Percentiles rank a stretch among this genome's conserved stretches.
Conservation (phyloP, 2,113 vertebrate genomes). For the Etia nguti region DNA sequence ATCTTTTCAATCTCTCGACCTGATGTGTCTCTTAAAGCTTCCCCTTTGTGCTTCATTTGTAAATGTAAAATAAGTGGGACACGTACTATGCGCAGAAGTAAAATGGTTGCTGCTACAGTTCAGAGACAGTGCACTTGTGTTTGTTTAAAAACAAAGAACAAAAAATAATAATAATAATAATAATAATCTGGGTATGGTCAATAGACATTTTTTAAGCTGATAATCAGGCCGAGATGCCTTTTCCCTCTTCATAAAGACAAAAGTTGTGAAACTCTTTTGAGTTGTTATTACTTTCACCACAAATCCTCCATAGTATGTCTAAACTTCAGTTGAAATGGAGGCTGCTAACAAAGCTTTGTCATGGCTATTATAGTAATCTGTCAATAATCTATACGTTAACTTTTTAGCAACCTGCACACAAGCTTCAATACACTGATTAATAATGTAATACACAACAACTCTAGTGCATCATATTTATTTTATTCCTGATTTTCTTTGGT, state of each 20-base stretch:
- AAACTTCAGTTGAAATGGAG: accelerated
- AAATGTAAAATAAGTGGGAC: neutral
- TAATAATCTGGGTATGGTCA: neutral
- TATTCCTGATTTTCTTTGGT: neutral
- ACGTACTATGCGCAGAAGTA: neutral
- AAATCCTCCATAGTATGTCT: neutral
- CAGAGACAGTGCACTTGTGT: neutral
- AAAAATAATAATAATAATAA: too few species aligned
- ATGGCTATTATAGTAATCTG: neutral
- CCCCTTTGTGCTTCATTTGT: neutral
- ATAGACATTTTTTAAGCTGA: neutral
- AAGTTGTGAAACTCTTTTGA: neutral
- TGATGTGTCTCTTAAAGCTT: neutral
- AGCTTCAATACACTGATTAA: neutral
- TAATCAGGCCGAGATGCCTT: neutral
- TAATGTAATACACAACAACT: neutral
- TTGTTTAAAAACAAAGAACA: neutral
- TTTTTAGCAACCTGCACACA: neutral
- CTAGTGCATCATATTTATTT: neutral
- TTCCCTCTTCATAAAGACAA: neutral
- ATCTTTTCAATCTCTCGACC: neutral
- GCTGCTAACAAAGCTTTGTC: neutral
- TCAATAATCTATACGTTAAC: neutral
- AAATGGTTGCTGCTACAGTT: neutral
- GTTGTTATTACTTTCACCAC: neutral